Evolutionary conservation across 2,888 invertebrate species (phyloP).

Genomic region (Andrena hattorfiana): DNA sequence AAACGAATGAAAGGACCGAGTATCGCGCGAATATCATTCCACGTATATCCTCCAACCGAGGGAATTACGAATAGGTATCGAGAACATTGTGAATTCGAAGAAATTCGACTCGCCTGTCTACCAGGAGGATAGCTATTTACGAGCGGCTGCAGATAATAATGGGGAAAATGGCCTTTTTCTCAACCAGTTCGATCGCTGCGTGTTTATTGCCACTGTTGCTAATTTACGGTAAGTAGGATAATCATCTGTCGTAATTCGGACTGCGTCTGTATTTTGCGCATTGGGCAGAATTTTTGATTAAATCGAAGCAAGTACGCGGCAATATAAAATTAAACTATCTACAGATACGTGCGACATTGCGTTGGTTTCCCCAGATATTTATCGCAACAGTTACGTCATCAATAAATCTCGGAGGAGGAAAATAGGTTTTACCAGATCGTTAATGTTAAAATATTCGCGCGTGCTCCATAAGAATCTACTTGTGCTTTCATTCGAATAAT

Average conservation of each 20-base stretch:
- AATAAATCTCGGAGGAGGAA: background rate
- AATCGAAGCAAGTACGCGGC: background rate
- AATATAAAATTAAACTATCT: background rate
- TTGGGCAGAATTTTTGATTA: no score
- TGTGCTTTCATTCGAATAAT: no score
- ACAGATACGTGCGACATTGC: background rate
- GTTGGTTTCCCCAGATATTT: background rate
- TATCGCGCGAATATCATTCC: constrained; percentile 23
- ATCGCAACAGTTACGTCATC: background rate
- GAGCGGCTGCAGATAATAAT: background rate
- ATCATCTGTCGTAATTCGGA: background rate
- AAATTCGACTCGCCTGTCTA: background rate
- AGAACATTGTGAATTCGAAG: background rate
- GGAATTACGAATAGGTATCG: constrained; percentile 20
- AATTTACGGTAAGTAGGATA: constrained; percentile 35
- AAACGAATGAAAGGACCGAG: constrained; percentile 37
- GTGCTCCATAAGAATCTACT: no score
- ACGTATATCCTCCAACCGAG: background rate
- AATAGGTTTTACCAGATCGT: no score
- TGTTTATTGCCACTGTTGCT: constrained; percentile 24
- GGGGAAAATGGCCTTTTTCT: constrained; percentile 11
- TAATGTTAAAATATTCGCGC: no score
- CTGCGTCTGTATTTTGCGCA: no score
- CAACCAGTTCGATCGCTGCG: background rate
- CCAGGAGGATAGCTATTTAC: background rate